These are phyloP conservation scores for Tyto alba DNA, from an alignment of 2,113 vertebrate species.

Conservation along the genomic window DNA sequence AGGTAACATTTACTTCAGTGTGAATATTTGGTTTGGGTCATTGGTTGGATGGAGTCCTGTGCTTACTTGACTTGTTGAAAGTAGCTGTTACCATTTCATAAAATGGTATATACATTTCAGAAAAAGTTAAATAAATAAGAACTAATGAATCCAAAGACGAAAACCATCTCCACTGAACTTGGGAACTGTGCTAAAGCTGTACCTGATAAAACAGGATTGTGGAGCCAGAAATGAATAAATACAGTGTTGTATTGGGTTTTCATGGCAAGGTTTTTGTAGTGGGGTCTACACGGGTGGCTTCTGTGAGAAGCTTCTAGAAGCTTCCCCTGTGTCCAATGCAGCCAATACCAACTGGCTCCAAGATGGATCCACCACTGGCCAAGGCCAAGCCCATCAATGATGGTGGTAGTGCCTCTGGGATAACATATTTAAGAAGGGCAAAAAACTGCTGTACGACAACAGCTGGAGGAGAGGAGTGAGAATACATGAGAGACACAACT, in stretches of 20 bases:
- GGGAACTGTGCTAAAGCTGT: not conserved
- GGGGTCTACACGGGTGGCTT: not conserved
- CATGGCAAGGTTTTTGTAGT: not conserved
- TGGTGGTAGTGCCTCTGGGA: accelerated
- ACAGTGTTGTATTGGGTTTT: not conserved
- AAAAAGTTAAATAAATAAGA: not conserved
- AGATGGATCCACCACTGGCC: accelerated
- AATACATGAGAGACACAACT: not conserved
- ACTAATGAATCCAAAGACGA: not conserved
- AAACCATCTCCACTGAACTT: not conserved
- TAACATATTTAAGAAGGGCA: not conserved
- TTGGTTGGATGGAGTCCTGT: not conserved
- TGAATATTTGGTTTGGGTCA: not conserved
- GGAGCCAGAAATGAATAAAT: not conserved
- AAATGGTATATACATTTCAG: not conserved
- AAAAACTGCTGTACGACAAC: too few relatives aligned
- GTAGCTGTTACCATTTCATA: not conserved
- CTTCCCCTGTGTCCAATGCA: not conserved
- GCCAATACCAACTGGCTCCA: accelerated
- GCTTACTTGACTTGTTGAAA: not conserved
- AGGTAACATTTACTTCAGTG: not conserved
- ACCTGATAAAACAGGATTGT: not conserved
- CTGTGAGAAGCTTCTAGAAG: not conserved
- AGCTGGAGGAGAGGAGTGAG: not conserved
- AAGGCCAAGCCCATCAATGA: not conserved